Percentiles rank a stretch among this genome's conserved stretches.
Evolutionary conservation across 2,888 invertebrate genomes (phyloP).

Genomic region (Himalopsyche kuldschensis): DNA sequence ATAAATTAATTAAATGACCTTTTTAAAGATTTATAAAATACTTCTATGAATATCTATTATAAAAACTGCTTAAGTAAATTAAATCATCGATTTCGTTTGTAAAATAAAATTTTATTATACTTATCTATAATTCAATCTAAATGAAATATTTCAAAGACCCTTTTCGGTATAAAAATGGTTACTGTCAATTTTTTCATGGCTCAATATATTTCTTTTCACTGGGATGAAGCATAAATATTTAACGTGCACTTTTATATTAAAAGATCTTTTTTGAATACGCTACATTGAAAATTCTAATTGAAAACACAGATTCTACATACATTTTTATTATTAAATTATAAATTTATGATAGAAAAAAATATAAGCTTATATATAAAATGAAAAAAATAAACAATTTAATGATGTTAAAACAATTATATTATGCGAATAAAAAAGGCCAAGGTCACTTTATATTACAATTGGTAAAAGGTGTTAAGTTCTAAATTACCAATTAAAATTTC

Average conservation of each 20-base stretch:
- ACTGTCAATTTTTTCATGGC: not conserved
- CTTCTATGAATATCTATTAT: no score
- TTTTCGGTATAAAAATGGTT: not conserved
- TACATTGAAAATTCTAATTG: not conserved
- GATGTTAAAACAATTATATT: not conserved
- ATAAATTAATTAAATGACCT: no score
- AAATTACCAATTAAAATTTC: not conserved
- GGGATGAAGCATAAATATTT: not conserved
- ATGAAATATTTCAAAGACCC: not conserved
- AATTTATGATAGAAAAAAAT: not conserved
- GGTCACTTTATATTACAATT: not conserved
- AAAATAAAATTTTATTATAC: not conserved
- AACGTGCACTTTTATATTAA: not conserved
- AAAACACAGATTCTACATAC: not conserved
- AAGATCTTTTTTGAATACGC: not conserved
- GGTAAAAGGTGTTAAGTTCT: not conserved
- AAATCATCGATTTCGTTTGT: no score
- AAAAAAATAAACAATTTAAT: not conserved
- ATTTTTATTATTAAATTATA: not conserved
- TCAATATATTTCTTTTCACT: not conserved
- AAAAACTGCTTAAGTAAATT: not conserved
- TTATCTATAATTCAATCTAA: not conserved
- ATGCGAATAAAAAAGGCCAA: not conserved
- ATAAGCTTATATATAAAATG: not conserved
- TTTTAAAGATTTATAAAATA: no score